phyloP scores from a whole-genome alignment of 2,888 invertebrate species.

The Trissonchulus latispiculum region DNA sequence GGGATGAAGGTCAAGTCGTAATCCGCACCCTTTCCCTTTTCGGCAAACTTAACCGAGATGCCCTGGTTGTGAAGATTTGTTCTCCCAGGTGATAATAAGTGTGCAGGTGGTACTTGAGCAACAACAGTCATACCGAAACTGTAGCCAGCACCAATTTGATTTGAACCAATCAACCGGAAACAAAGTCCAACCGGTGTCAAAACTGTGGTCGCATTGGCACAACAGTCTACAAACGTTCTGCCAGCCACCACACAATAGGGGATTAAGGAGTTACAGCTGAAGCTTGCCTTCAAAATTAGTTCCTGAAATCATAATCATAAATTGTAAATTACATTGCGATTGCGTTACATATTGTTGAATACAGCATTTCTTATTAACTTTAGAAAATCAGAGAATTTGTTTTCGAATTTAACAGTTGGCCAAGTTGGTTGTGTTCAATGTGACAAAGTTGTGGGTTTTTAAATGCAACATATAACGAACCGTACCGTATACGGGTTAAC shows the following conservation, averaged over 20 bases:
- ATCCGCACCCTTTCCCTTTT: constrained; percentile 31
- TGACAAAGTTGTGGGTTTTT: too few species aligned
- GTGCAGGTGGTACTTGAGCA: constrained; percentile 31
- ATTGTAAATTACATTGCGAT: too few species aligned
- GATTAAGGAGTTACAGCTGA: not conserved
- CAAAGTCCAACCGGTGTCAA: not conserved
- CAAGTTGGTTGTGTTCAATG: too few species aligned
- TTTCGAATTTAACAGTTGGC: too few species aligned
- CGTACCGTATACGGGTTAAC: too few species aligned
- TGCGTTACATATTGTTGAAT: too few species aligned
- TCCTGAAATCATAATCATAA: too few species aligned
- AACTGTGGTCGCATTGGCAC: not conserved
- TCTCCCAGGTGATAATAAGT: constrained; percentile 31
- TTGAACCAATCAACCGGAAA: not conserved
- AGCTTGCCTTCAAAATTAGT: not conserved
- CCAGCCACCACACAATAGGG: constrained; percentile 1
- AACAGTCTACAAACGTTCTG: constrained; percentile 6
- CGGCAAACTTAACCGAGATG: constrained; percentile 36
- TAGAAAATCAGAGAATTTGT: too few species aligned
- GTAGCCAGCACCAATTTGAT: constrained; percentile 28
- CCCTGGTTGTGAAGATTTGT: constrained; percentile 38
- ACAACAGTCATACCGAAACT: constrained; percentile 32
- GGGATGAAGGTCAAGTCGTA: constrained; percentile 34
- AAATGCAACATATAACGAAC: too few species aligned
- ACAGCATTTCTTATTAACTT: too few species aligned